Conservation (phyloP, 2,797 vertebrate species). For the Chrysocyon brachyurus region DNA sequence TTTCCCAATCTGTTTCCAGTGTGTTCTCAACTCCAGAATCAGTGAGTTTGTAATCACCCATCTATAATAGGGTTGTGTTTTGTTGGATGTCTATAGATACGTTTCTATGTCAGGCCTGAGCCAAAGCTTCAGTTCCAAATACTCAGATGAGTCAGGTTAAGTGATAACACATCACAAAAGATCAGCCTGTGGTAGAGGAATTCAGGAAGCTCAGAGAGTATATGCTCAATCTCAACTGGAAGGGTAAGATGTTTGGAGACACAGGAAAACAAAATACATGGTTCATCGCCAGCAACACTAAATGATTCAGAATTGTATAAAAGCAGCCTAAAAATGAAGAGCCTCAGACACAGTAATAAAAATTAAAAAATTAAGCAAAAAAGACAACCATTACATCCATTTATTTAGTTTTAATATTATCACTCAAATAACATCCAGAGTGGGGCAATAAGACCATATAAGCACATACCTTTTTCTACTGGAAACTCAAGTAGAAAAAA, state of each 20-base stretch:
- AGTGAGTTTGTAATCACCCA: not conserved
- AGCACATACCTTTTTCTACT: not conserved
- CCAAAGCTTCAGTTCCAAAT: not conserved
- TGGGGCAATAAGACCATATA: not conserved
- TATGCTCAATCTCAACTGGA: not conserved
- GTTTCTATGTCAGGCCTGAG: not conserved
- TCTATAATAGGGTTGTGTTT: not conserved
- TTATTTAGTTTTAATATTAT: not conserved
- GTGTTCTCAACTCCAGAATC: not conserved
- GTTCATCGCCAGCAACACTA: not conserved
- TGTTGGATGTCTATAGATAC: not conserved
- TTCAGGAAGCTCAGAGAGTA: not conserved
- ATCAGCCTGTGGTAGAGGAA: not conserved
- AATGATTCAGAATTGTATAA: not conserved
- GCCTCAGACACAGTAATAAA: not conserved
- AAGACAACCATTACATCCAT: not conserved
- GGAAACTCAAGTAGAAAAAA: not conserved
- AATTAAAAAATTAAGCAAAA: not conserved
- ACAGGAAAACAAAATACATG: not conserved
- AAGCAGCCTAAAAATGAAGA: not conserved
- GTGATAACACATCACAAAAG: not conserved
- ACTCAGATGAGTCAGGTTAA: not conserved
- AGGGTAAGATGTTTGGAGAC: not conserved
- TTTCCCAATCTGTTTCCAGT: not conserved
- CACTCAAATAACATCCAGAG: not conserved